Conservation (phyloP, 2,797 vertebrate species). For the Epinephelus awoara region DNA sequence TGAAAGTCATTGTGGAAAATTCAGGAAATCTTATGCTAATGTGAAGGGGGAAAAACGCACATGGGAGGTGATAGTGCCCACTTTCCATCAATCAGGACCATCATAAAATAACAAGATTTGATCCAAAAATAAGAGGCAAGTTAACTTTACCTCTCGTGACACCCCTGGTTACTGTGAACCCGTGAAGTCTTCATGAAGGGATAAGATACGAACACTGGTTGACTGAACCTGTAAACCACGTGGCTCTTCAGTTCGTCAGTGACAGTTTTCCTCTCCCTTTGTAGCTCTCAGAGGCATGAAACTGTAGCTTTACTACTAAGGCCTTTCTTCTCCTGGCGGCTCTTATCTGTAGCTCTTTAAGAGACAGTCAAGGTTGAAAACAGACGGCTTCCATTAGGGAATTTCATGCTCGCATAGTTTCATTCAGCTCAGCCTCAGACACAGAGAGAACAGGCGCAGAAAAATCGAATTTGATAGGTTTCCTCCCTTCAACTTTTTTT, state of each 20-base stretch:
- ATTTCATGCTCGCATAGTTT: conserved; percentile 78
- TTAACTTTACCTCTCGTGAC: not conserved
- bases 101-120: not conserved
- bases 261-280: conserved; percentile 32
- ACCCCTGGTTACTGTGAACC: conserved; percentile 12
- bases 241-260: conserved; percentile 22
- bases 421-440: conserved; percentile 58
- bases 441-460: conserved; percentile 26
- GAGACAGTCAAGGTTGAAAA: conserved; percentile 68
- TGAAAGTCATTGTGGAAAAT: not conserved
- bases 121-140: not conserved
- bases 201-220: conserved; percentile 23
- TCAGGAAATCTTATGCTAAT: not conserved
- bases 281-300: conserved; percentile 40
- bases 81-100: not conserved
- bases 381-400: conserved; percentile 74
- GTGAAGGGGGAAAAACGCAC: not conserved
- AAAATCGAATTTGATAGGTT: conserved; percentile 65
- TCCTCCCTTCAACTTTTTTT: conserved; percentile 41
- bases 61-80: not conserved
- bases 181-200: conserved; percentile 25
- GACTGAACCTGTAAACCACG: conserved; percentile 26
- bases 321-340: conserved; percentile 40
- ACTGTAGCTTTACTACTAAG: conserved; percentile 20
- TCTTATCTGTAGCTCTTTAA: conserved; percentile 58